Evolutionary conservation across 2,797 vertebrate genomes (phyloP), one percentile per base, ranked within the genome.

Genomic region (Pseudochromis fuscus): DNA sequence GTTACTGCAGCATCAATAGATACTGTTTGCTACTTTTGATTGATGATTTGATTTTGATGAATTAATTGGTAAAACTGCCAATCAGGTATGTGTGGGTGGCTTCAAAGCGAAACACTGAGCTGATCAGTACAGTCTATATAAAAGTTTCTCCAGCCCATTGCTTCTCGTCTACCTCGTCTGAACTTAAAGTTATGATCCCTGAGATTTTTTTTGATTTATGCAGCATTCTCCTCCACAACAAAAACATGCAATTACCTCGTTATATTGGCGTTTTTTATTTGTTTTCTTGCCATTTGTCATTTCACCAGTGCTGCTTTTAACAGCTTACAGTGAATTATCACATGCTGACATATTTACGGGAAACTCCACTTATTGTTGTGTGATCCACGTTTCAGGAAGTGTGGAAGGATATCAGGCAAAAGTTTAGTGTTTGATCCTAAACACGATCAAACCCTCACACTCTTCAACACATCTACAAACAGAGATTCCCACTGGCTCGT

Each of bases 311-410:
- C 16, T 35, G 58, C 21, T 53, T 78, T 82, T 84, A n/a, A n/a
- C n/a, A n/a, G 87, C 88, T 93, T 83, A 83, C 75, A 60, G 61
- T 31, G 9, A 67, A 81, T n/a, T n/a, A n/a, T n/a, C n/a, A n/a
- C 59, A 67, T 69, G 77, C 60, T 91, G 87, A 84, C 84, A 67
- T 75, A n/a, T n/a, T n/a, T 31, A 57, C 67, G 80, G 48, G 35
- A 45, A 79, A 58, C 10, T 61, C 58, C 55, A 57, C 25, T 61
- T 76, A 64, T 50, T 76, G 64, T 72, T 50, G 12, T 10, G 45
- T 18, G 48, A 79, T 52, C 80, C 68, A 79, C 62, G 40, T 79
- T n/a, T 82, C 51, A 16, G 44, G 61, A 21, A 48, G 24, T 65
- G 49, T 23, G 4, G 45, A 64, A 35, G 21, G 61, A 70, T 23